Conservation (phyloP, 2,888 invertebrate genomes). For the Ganaspis brasiliensis region DNA sequence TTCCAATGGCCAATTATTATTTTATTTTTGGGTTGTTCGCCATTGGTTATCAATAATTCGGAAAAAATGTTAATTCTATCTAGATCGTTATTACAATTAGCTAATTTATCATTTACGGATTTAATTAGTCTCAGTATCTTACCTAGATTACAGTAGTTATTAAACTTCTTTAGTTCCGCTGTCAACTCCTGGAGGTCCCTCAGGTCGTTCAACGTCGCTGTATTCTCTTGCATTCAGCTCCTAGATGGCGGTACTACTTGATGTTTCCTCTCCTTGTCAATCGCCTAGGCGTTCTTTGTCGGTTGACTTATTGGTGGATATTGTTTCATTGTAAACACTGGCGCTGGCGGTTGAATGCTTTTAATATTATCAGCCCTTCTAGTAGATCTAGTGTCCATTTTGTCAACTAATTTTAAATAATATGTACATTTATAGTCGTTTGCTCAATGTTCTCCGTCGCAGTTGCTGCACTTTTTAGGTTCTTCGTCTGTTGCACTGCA, state of each 20-base stretch:
- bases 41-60: neutral
- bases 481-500: neutral
- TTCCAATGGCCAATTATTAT: no score
- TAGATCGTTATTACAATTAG: neutral
- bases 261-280: neutral
- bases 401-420: neutral
- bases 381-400: neutral
- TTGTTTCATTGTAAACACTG: neutral
- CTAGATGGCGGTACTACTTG: neutral
- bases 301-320: neutral
- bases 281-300: neutral
- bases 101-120: neutral
- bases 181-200: no score
- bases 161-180: no score
- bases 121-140: neutral
- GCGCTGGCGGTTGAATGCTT: neutral
- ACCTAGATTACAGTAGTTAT: no score
- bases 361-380: neutral
- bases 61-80: neutral
- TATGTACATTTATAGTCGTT: neutral
- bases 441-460: neutral
- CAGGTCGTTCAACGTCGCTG: no score
- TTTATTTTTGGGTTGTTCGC: neutral
- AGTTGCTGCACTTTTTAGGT: neutral
- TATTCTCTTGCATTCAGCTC: neutral